Evolutionary conservation across 2,888 invertebrate genomes (phyloP).

Genomic region (Megastigmus dorsalis): DNA sequence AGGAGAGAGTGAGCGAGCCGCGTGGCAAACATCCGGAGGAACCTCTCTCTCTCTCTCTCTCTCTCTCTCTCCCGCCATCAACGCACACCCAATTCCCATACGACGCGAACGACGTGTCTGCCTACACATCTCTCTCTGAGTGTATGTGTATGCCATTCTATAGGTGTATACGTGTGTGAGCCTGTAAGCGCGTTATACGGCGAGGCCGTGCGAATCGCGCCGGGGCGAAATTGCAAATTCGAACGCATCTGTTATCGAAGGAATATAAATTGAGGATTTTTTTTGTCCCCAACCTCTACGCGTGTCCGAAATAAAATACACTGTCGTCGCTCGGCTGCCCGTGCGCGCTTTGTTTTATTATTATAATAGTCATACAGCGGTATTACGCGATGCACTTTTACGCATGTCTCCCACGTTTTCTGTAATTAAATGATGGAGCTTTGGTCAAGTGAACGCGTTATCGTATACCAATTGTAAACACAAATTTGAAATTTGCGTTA

Average conservation of each 20-base stretch:
- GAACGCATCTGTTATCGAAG: not conserved
- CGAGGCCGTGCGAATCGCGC: not conserved
- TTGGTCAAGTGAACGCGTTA: too few relatives aligned
- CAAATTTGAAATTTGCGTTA: too few relatives aligned
- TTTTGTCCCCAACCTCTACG: too few relatives aligned
- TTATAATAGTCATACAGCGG: too few relatives aligned
- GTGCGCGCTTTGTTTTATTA: too few relatives aligned
- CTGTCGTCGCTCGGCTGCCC: too few relatives aligned
- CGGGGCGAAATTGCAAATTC: slow-evolving; percentile 22
- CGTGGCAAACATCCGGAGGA: slow-evolving; percentile 67
- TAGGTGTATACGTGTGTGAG: not conserved
- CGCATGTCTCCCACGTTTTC: too few relatives aligned
- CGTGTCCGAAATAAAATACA: too few relatives aligned
- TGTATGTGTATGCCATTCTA: not conserved
- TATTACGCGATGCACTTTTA: too few relatives aligned
- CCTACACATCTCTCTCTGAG: not conserved
- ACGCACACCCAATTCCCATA: slow-evolving; percentile 27
- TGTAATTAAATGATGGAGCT: too few relatives aligned
- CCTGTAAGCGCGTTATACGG: not conserved
- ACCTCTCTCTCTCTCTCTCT: too few relatives aligned
- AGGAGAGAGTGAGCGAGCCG: slow-evolving; percentile 57
- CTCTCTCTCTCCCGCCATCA: not conserved
- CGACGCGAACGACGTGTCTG: not conserved
- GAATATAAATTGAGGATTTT: not conserved
- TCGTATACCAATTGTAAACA: too few relatives aligned